Conservation (phyloP, 2,888 invertebrate species). For the Sympetrum striolatum region DNA sequence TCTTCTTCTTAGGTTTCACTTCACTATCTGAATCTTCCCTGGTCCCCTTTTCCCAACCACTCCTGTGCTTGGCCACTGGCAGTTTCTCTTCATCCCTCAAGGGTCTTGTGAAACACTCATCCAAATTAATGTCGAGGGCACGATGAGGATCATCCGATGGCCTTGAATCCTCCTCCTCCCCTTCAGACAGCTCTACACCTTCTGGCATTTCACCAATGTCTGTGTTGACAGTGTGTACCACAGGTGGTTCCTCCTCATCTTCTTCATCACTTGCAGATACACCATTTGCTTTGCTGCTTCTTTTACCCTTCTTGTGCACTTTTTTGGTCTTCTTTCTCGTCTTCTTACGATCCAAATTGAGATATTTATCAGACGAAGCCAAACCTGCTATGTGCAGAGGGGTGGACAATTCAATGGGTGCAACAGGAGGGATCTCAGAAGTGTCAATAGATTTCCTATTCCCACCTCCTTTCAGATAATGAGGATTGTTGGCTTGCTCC, state of each 20-base stretch:
- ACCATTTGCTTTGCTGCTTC: background rate
- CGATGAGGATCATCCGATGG: constrained; percentile 86
- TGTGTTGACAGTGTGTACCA: constrained; percentile 72
- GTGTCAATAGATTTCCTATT: constrained; percentile 48
- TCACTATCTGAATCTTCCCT: constrained; percentile 48
- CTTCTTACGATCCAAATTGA: constrained; percentile 57
- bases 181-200: constrained; percentile 72
- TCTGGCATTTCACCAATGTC: constrained; percentile 77
- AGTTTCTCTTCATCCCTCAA: constrained; percentile 74
- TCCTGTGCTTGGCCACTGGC: constrained; percentile 67
- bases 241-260: constrained; percentile 48
- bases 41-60: constrained; percentile 53
- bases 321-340: constrained; percentile 60
- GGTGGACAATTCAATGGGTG: constrained; percentile 83
- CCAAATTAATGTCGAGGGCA: constrained; percentile 94
- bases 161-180: constrained; percentile 70
- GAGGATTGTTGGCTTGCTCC: constrained; percentile 95
- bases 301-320: constrained; percentile 57
- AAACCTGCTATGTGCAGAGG: constrained; percentile 80
- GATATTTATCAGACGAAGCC: constrained; percentile 74
- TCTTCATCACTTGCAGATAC: constrained; percentile 54
- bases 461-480: constrained; percentile 84
- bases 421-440: constrained; percentile 76
- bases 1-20: constrained; percentile 15
- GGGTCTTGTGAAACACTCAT: constrained; percentile 71